These are phyloP conservation scores for Henricia sp. DNA, from an alignment of 53 echinoderm and acorn worm genomes.

Conservation along the genomic window DNA sequence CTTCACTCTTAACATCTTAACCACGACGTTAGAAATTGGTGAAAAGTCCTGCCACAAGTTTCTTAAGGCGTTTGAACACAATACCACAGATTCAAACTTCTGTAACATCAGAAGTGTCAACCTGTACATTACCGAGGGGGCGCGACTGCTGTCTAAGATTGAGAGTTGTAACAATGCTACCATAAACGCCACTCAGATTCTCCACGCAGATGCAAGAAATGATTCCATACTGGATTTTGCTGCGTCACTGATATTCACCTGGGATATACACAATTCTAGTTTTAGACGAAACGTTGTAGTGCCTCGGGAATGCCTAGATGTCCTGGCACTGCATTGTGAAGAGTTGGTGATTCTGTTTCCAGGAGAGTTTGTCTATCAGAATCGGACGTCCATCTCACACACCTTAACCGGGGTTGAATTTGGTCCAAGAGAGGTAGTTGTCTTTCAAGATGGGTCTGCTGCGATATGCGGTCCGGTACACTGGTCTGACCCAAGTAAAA, in stretches of 20 bases:
- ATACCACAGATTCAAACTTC: neutral
- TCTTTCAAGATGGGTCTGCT: neutral
- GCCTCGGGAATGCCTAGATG: conserved; percentile 6
- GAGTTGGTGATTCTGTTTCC: neutral
- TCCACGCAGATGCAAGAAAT: neutral
- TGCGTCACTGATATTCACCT: neutral
- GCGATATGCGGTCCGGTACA: conserved; percentile 21
- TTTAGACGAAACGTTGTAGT: neutral
- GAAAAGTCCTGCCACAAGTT: neutral
- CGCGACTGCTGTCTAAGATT: neutral
- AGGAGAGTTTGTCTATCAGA: neutral
- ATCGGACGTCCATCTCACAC: neutral
- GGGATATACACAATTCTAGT: neutral
- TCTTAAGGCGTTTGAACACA: neutral
- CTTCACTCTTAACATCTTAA: neutral
- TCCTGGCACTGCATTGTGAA: conserved; percentile 1
- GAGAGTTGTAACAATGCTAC: conserved; percentile 6
- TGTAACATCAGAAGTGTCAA: neutral
- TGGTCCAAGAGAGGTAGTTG: neutral
- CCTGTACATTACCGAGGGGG: conserved; percentile 4
- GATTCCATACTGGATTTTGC: neutral
- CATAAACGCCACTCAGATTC: neutral
- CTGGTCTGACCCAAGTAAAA: neutral
- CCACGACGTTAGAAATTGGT: neutral
- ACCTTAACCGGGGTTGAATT: neutral